Evolutionary conservation across 2,797 vertebrate genomes (phyloP).

Genomic region (Tamandua tetradactyla): DNA sequence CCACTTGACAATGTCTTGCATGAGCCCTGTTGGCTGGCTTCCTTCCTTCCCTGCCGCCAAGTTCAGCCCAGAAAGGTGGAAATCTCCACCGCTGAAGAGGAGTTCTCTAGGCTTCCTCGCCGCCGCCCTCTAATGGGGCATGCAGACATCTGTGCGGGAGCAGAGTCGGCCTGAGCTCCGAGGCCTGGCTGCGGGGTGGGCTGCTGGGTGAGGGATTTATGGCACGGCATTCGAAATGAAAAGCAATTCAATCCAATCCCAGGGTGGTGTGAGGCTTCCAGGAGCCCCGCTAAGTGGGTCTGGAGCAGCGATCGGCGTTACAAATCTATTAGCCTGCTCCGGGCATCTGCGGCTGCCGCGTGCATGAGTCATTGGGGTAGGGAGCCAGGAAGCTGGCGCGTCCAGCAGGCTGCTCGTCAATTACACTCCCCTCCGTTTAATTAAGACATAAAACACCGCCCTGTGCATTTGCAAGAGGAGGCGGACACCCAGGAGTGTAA

Average conservation of each 20-base stretch:
- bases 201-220: conserved; percentile 81
- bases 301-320: conserved; percentile 79
- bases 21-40: neutral
- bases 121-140: neutral
- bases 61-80: neutral
- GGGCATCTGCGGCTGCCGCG: conserved; percentile 76
- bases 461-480: conserved; percentile 50
- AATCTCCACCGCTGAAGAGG: no score
- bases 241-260: conserved; percentile 78
- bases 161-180: neutral
- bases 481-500: conserved; percentile 49
- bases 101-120: neutral
- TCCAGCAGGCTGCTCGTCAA: conserved; percentile 80
- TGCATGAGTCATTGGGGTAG: conserved; percentile 78
- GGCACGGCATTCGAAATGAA: conserved; percentile 78
- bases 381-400: conserved; percentile 81
- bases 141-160: conserved; percentile 60
- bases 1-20: neutral
- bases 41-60: no score
- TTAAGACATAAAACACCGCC: conserved; percentile 84
- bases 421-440: conserved; percentile 84
- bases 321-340: conserved; percentile 82
- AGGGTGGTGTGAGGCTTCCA: conserved; percentile 78
- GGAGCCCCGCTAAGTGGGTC: conserved; percentile 80
- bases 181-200: neutral